phyloP scores from a whole-genome alignment of 92 coral and sea anemone genomes.

The Montipora capitata region DNA sequence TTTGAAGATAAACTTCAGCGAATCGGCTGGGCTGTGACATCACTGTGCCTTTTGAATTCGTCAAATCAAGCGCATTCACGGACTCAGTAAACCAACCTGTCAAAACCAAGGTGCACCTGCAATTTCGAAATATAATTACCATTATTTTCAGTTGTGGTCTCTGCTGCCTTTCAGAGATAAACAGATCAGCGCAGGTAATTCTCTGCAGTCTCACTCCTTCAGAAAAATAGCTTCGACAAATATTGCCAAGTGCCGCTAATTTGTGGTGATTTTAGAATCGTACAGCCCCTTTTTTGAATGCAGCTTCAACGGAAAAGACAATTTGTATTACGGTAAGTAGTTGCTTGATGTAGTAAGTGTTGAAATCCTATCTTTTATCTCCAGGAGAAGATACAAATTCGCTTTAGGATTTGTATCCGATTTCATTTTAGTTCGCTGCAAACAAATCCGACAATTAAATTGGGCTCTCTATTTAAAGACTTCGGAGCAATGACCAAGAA shows the following conservation, averaged over 20 bases:
- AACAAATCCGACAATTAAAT: not conserved
- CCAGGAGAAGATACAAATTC: too few species aligned
- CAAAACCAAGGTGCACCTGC: slow-evolving; percentile 39
- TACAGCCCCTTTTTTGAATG: not conserved
- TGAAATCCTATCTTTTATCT: too few species aligned
- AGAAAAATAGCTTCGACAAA: not conserved
- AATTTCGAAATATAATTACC: slow-evolving; percentile 9
- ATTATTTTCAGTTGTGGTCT: slow-evolving; percentile 2
- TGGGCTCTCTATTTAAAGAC: not conserved
- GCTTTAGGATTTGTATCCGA: too few species aligned
- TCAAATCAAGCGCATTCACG: not conserved
- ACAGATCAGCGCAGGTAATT: not conserved
- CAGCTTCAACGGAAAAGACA: not conserved
- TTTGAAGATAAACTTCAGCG: too few species aligned
- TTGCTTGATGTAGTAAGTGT: too few species aligned
- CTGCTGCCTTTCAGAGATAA: not conserved
- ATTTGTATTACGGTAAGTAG: not conserved
- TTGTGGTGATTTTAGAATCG: not conserved
- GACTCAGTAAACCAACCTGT: not conserved
- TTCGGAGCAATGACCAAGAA: not conserved
- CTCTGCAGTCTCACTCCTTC: not conserved
- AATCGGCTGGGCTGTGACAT: too few species aligned
- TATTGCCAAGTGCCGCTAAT: not conserved
- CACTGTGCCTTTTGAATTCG: too few species aligned
- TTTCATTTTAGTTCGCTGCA: too few species aligned